These are phyloP conservation scores for Scomberomorus guttatus DNA, from an alignment of 2,797 vertebrate species.

Conservation along the genomic window DNA sequence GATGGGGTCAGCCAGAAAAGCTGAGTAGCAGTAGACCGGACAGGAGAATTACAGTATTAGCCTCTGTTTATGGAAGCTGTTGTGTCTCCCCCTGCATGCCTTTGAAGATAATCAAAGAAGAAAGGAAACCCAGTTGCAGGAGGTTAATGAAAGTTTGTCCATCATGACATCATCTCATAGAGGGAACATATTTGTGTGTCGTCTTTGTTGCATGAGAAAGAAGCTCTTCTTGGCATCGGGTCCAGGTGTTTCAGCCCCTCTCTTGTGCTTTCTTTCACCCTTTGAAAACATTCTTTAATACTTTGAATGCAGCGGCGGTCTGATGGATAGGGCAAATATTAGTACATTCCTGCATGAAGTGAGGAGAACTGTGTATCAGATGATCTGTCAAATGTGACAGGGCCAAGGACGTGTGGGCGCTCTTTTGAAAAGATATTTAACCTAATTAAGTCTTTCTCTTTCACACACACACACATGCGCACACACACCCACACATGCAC, in stretches of 20 bases:
- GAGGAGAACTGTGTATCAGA: conserved; percentile 64
- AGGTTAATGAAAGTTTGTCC: conserved; percentile 33
- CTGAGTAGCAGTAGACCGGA: conserved; percentile 18
- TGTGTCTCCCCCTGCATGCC: conserved; percentile 34
- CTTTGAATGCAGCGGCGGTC: conserved; percentile 63
- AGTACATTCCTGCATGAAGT: conserved; percentile 80
- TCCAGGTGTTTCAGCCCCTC: conserved; percentile 62
- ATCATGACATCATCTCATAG: conserved; percentile 39
- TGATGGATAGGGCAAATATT: conserved; percentile 85
- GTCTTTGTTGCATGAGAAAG: conserved; percentile 62
- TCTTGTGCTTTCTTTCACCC: conserved; percentile 56
- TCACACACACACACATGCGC: conserved; percentile 10
- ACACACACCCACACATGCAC: conserved; percentile 4
- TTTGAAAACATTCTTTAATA: conserved; percentile 71
- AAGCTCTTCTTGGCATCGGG: conserved; percentile 37
- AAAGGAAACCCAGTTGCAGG: conserved; percentile 5
- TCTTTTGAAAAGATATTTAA: conserved; percentile 76
- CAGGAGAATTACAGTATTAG: conserved; percentile 9
- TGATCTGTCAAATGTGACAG: conserved; percentile 75
- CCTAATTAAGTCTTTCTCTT: conserved; percentile 44
- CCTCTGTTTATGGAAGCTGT: conserved; percentile 33
- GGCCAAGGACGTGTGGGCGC: conserved; percentile 69
- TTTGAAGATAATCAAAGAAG: conserved; percentile 29
- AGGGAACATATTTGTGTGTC: conserved; percentile 45
- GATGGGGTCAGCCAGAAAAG: conserved; percentile 53